Base-by-base conservation (phyloP, 1,140 invertebrate genomes). In the Eueides isabella region DNA sequence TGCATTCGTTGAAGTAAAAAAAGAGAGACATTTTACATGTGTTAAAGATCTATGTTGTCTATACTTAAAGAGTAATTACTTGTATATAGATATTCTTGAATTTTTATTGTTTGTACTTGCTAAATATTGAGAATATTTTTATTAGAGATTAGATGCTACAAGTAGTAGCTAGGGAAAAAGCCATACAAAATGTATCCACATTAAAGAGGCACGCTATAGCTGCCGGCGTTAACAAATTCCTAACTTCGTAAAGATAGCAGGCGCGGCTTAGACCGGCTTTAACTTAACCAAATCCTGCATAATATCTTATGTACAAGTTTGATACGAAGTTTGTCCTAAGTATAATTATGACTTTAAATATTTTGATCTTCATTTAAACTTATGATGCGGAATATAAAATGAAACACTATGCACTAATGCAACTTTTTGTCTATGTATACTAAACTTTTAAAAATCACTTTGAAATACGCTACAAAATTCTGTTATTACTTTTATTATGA, bases 171-270 rank as follows among this genome's bases (percentile, higher is more conserved):
- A 26, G 48, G 48, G 48, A 55, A 55, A 26, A 23, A 12, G 67
- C 74, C 69, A 74, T 76, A 75, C 70, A 77, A 72, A 78, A 66
- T 75, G 72, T 72, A 55, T 87, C 81, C 82, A 85, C 87, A 90
- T 86, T 87, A 86, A 74, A 84, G 80, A 76, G 77, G 79, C 82
- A 79, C 83, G 19, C 19, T 11, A 12, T 55, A 26, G 48, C 81
- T 72, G 67, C 65, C 77, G 83, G 87, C 82, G 85, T 81, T 86
- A 85, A 83, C 81, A 82, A 88, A 86, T 85, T 85, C 77, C 80
- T 65, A 89, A 89, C 85, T 90, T 86, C 75, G 77, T 74, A 77
- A 79, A 88, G 87, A 89, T 88, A 88, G 88, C 85, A 82, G 77
- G 64, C 77, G 74, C 72, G 67, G 75, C 80, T 88, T 85, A 87